phyloP scores from a whole-genome alignment of 2,888 invertebrate genomes.

The Odontocolon sp. region DNA sequence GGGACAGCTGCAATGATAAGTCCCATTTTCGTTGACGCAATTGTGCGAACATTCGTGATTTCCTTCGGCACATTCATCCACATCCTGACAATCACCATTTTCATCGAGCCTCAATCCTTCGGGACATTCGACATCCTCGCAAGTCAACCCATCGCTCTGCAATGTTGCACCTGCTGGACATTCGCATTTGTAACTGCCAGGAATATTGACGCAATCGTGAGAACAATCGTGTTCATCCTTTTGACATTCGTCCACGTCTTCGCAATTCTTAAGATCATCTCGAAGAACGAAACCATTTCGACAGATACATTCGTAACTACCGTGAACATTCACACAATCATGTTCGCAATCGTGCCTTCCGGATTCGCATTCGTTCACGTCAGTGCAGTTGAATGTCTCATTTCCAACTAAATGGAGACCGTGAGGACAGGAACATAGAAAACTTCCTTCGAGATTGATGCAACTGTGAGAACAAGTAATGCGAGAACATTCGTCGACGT shows the following conservation, averaged over 20 bases:
- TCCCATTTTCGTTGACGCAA: conserved; percentile 83
- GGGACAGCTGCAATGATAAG: conserved; percentile 84
- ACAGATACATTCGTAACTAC: conserved; percentile 83
- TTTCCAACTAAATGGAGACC: conserved; percentile 74
- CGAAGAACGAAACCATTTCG: conserved; percentile 79
- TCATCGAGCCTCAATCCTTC: conserved; percentile 66
- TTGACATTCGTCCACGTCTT: conserved; percentile 79
- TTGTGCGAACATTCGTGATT: conserved; percentile 81
- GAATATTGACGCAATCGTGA: conserved; percentile 70
- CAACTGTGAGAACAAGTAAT: conserved; percentile 84
- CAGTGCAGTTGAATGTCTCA: conserved; percentile 63
- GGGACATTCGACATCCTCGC: conserved; percentile 70
- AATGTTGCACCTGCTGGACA: conserved; percentile 71
- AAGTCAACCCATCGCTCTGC: conserved; percentile 78
- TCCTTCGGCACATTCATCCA: conserved; percentile 79
- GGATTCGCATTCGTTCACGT: conserved; percentile 64
- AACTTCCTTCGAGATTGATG: conserved; percentile 82
- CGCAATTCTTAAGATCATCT: conserved; percentile 78
- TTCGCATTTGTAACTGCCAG: conserved; percentile 78
- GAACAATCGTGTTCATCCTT: conserved; percentile 80
- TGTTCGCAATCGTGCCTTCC: conserved; percentile 78
- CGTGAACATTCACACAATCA: conserved; percentile 82
- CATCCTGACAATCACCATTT: conserved; percentile 66
- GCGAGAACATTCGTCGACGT: conserved; percentile 83
- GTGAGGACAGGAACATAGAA: conserved; percentile 82